These are phyloP conservation scores for Ostrea edulis DNA, from an alignment of 1,140 invertebrate species.

Conservation along the genomic window DNA sequence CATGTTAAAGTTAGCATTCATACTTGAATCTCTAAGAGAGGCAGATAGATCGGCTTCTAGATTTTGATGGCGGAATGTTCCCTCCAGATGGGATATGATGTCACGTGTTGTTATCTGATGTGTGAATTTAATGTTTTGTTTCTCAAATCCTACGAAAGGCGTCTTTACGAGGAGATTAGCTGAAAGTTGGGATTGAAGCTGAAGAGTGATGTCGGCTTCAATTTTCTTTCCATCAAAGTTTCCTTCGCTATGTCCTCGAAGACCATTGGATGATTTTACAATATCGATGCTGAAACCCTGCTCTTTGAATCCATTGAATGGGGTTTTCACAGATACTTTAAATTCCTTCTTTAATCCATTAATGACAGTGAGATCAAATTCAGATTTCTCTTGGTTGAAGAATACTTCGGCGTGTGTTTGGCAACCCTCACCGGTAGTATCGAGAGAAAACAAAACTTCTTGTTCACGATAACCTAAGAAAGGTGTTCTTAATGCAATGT, in stretches of 20 bases:
- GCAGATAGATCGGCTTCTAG: not conserved
- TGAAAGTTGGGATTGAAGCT: not conserved
- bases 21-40: slow-evolving; percentile 3
- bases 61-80: not conserved
- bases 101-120: not conserved
- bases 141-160: not conserved
- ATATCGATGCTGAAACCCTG: not conserved
- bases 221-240: not conserved
- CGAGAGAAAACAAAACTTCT: slow-evolving; percentile 40
- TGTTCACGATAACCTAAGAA: slow-evolving; percentile 1
- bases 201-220: not conserved
- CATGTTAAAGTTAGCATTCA: not conserved
- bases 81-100: slow-evolving; percentile 2
- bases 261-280: not conserved
- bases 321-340: slow-evolving; percentile 32
- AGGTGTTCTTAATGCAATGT: slow-evolving; percentile 40
- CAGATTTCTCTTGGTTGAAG: slow-evolving; percentile 48
- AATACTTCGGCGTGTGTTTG: slow-evolving; percentile 43
- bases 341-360: slow-evolving; percentile 24
- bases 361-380: slow-evolving; percentile 46
- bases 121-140: not conserved
- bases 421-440: slow-evolving; percentile 37
- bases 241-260: not conserved
- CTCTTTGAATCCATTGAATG: slow-evolving; percentile 14
- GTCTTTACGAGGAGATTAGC: slow-evolving; percentile 3